Evolutionary conservation across 2,113 vertebrate genomes (phyloP).

Genomic region (Brachyhypopomus occidentalis): DNA sequence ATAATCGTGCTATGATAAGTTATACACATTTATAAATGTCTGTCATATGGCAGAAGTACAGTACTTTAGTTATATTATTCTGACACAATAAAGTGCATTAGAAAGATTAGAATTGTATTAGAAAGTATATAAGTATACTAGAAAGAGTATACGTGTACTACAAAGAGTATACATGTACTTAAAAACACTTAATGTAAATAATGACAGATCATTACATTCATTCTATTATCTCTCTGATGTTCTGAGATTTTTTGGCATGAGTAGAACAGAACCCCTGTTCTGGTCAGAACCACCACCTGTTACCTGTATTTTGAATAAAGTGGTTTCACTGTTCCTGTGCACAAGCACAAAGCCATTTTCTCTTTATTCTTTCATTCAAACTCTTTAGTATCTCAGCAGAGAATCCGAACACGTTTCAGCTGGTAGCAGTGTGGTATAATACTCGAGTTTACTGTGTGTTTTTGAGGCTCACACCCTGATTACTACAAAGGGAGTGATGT

Average conservation of each 20-base stretch:
- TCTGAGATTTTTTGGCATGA: neutral
- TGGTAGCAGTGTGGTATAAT: conserved; percentile 47
- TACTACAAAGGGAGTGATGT: conserved; percentile 64
- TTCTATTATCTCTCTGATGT: neutral
- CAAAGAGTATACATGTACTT: too few species aligned
- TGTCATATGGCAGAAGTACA: neutral
- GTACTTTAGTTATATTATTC: neutral
- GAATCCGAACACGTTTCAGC: conserved; percentile 30
- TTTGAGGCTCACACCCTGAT: conserved; percentile 68
- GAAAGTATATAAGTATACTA: too few species aligned
- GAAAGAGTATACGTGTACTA: too few species aligned
- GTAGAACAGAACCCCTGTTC: too few species aligned
- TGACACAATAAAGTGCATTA: neutral
- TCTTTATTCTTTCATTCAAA: neutral
- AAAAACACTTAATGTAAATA: neutral
- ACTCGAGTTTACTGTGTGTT: conserved; percentile 61
- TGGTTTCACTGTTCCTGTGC: too few species aligned
- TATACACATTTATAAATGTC: neutral
- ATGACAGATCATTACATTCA: neutral
- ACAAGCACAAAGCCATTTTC: neutral
- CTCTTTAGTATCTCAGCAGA: conserved; percentile 13
- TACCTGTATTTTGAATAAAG: too few species aligned
- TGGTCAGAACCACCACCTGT: too few species aligned
- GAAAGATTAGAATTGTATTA: neutral
- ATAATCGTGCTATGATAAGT: neutral